phyloP scores from a whole-genome alignment of 2,888 invertebrate species.

The Frankliniella intonsa region DNA sequence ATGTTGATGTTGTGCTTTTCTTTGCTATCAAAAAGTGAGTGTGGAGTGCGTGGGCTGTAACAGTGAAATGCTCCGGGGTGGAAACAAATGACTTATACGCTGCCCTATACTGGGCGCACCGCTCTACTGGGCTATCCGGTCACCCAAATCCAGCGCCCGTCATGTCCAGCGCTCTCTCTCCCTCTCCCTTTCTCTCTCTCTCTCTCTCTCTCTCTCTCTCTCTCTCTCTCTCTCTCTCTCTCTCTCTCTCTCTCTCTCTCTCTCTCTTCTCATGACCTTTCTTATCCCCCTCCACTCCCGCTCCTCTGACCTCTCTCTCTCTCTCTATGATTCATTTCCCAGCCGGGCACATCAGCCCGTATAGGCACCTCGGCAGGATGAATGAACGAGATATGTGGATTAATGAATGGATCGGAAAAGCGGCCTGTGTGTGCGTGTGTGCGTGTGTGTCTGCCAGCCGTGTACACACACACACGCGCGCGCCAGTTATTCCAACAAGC shows the following conservation, averaged over 20 bases:
- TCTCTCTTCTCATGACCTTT: not conserved
- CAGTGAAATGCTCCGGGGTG: no score
- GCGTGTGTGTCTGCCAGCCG: no score
- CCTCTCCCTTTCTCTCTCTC: slow-evolving; percentile 30
- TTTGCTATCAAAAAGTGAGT: no score
- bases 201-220: slow-evolving; percentile 34
- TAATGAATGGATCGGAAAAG: not conserved
- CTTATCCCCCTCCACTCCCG: slow-evolving; percentile 23
- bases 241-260: slow-evolving; percentile 34
- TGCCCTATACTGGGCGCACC: no score
- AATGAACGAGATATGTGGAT: not conserved
- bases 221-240: slow-evolving; percentile 35
- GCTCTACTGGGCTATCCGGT: no score
- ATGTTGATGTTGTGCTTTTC: no score
- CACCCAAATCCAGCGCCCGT: not conserved
- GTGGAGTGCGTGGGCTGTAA: no score
- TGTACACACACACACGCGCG: no score
- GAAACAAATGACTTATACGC: no score
- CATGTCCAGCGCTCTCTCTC: slow-evolving; percentile 38
- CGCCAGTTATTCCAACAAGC: no score
- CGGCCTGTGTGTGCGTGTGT: not conserved
- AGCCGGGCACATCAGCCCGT: no score
- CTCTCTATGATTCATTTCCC: no score
- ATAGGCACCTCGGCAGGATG: not conserved
- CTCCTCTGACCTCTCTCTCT: not conserved